Percentiles rank a stretch among this genome's conserved stretches.
Evolutionary conservation across 2,888 invertebrate genomes (phyloP).

Genomic region (Stegana nigrithorax): DNA sequence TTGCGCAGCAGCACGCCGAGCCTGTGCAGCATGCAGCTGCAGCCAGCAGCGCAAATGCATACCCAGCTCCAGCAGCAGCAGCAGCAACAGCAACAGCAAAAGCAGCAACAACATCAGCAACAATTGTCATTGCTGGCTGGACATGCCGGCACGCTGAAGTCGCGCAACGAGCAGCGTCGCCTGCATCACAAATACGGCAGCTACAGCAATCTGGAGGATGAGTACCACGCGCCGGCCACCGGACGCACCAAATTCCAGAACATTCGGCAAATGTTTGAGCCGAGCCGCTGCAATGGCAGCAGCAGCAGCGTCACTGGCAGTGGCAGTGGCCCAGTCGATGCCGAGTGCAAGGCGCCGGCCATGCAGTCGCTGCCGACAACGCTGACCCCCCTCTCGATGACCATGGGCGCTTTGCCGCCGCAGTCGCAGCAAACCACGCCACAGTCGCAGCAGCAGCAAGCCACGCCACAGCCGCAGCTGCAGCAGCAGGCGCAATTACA

Average conservation of each 20-base stretch:
- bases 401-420: slow-evolving; percentile 8
- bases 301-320: slow-evolving; percentile 13
- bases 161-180: slow-evolving; percentile 66
- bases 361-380: slow-evolving; percentile 20
- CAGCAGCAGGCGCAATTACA: slow-evolving; percentile 29
- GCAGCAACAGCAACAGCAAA: slow-evolving; percentile 26
- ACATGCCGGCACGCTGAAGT: slow-evolving; percentile 65
- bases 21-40: slow-evolving; percentile 45
- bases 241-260: slow-evolving; percentile 66
- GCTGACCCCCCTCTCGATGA: background rate
- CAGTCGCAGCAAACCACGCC: slow-evolving; percentile 29
- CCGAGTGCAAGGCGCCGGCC: background rate
- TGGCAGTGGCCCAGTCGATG: no score
- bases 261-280: slow-evolving; percentile 67
- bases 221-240: slow-evolving; percentile 48
- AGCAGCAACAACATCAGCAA: slow-evolving; percentile 44
- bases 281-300: slow-evolving; percentile 44
- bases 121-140: slow-evolving; percentile 37
- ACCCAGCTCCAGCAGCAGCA: slow-evolving; percentile 45
- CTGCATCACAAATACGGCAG: slow-evolving; percentile 66
- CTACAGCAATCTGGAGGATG: slow-evolving; percentile 65
- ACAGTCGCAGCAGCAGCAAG: slow-evolving; percentile 31
- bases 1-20: slow-evolving; percentile 53
- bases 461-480: slow-evolving; percentile 20
- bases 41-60: no score